phyloP scores from a whole-genome alignment of 1,140 invertebrate genomes.

The Notospermus geniculatus region DNA sequence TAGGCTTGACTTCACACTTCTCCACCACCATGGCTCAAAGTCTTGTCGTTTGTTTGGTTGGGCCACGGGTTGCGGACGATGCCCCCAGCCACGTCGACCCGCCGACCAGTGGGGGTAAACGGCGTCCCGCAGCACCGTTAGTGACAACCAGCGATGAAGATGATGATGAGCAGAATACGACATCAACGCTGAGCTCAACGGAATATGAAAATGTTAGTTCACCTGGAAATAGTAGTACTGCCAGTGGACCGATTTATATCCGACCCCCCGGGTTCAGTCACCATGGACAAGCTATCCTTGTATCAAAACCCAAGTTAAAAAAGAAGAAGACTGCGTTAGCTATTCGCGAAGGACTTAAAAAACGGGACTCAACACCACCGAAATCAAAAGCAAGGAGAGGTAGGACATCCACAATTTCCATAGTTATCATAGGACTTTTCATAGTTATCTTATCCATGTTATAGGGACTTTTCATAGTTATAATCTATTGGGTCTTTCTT shows the following conservation, averaged over 20 bases:
- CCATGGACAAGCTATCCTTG: slow-evolving; percentile 43
- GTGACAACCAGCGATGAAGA: slow-evolving; percentile 32
- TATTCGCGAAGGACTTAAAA: slow-evolving; percentile 36
- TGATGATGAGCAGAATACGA: slow-evolving; percentile 32
- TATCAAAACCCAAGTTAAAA: slow-evolving; percentile 34
- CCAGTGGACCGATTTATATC: slow-evolving; percentile 55
- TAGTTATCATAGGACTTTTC: background rate
- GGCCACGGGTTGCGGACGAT: too few relatives aligned
- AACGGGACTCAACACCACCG: slow-evolving; percentile 43
- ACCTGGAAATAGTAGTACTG: slow-evolving; percentile 51
- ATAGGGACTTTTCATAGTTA: too few relatives aligned
- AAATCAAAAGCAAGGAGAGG: slow-evolving; percentile 46
- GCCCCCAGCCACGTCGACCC: background rate
- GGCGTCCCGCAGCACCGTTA: slow-evolving; percentile 42
- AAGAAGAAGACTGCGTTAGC: slow-evolving; percentile 44
- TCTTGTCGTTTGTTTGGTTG: too few relatives aligned
- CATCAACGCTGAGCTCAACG: slow-evolving; percentile 29
- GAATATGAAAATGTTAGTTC: slow-evolving; percentile 51
- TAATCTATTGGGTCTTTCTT: too few relatives aligned
- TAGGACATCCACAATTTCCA: slow-evolving; percentile 21
- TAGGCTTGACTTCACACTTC: too few relatives aligned
- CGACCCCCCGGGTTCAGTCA: slow-evolving; percentile 53
- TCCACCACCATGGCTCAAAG: too few relatives aligned
- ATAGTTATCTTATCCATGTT: too few relatives aligned
- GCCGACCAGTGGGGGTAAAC: slow-evolving; percentile 29